These are phyloP conservation scores for Chloroceryle aenea DNA, from an alignment of 2,113 vertebrate species.

Conservation along the genomic window DNA sequence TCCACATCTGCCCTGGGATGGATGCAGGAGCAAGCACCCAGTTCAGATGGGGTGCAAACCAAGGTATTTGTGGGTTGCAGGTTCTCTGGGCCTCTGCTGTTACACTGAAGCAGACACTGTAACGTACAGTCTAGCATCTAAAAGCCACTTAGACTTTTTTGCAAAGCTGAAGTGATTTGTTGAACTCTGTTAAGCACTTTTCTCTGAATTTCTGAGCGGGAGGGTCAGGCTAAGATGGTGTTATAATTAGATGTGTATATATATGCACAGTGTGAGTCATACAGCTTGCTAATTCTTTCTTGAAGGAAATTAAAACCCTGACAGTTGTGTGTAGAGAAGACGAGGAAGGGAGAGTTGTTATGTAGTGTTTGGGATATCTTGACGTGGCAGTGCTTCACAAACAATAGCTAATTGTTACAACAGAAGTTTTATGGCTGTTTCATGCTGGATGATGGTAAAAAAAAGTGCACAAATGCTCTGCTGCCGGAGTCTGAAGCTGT, in stretches of 20 bases:
- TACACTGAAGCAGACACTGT: background rate
- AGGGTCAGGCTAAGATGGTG: background rate
- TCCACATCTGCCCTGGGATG: background rate
- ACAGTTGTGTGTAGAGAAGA: background rate
- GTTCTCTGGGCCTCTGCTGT: background rate
- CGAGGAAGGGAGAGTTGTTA: background rate
- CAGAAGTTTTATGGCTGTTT: background rate
- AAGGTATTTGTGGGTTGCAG: background rate
- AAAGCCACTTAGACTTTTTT: background rate
- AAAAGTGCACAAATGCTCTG: background rate
- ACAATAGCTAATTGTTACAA: background rate
- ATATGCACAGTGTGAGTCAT: background rate
- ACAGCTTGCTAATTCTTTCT: background rate
- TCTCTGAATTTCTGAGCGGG: background rate
- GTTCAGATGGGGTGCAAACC: background rate
- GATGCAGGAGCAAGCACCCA: background rate
- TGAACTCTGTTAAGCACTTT: background rate
- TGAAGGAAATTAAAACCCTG: background rate
- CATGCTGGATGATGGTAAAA: background rate
- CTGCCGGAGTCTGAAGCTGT: background rate
- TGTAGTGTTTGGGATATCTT: background rate
- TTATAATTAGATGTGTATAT: background rate
- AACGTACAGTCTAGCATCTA: background rate
- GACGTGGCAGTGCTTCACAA: background rate
- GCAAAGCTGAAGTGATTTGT: background rate